Evolutionary conservation across 2,113 vertebrate genomes (phyloP).

Genomic region (Bothrops jararaca): DNA sequence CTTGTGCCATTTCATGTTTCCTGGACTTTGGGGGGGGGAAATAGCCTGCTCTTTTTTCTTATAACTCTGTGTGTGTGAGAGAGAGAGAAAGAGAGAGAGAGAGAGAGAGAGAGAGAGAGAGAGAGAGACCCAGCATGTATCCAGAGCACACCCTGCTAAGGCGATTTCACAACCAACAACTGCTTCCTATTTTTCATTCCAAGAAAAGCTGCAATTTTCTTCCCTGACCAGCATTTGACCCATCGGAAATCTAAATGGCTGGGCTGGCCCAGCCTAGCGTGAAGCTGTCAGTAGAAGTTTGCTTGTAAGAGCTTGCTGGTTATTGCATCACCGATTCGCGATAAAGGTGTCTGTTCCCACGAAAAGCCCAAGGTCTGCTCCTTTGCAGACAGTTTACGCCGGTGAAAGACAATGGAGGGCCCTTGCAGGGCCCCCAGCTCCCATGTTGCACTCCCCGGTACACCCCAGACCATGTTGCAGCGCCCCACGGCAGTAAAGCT

Average conservation of each 20-base stretch:
- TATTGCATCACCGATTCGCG: neutral
- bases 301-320: neutral
- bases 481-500: neutral
- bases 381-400: neutral
- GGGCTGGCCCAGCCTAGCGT: neutral
- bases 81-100: neutral
- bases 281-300: neutral
- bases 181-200: constrained; percentile 20
- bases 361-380: neutral
- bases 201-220: neutral
- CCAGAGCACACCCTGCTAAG: constrained; percentile 12
- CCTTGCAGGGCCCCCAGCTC: neutral
- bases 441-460: neutral
- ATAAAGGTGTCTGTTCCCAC: neutral
- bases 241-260: constrained; percentile 12
- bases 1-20: neutral
- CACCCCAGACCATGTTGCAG: neutral
- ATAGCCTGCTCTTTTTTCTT: neutral
- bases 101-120: neutral
- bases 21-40: neutral
- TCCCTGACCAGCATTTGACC: neutral
- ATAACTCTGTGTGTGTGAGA: neutral
- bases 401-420: neutral
- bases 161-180: constrained; percentile 45
- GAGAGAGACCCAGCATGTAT: neutral